Conservation (phyloP, 2,797 vertebrate species). For the Kryptolebias ocellatus region DNA sequence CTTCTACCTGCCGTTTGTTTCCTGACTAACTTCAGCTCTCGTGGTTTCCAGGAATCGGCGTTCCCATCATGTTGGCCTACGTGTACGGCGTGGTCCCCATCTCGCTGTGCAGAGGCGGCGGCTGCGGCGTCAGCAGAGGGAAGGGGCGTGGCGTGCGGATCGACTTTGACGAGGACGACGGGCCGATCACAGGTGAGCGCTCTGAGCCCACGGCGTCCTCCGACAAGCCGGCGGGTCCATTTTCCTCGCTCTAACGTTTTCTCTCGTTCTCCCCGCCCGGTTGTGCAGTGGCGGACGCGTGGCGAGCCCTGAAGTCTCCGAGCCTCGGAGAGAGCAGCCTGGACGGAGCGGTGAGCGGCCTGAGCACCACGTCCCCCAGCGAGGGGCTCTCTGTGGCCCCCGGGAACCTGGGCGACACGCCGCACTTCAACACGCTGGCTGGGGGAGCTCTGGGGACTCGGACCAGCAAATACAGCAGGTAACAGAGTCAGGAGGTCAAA, state of each 20-base stretch:
- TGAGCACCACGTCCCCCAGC: slow-evolving; percentile 92
- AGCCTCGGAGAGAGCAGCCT: slow-evolving; percentile 97
- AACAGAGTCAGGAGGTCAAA: not conserved
- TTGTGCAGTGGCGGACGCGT: slow-evolving; percentile 87
- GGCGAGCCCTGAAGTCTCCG: slow-evolving; percentile 96
- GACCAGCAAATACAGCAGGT: slow-evolving; percentile 92
- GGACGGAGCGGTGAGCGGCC: slow-evolving; percentile 91
- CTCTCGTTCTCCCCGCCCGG: not conserved
- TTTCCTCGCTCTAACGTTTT: not conserved
- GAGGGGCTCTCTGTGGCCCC: slow-evolving; percentile 87
- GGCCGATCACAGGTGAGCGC: slow-evolving; percentile 93
- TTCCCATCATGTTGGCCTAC: slow-evolving; percentile 98
- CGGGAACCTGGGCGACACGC: slow-evolving; percentile 87
- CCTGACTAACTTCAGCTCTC: not conserved
- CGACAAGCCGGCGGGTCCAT: not conserved
- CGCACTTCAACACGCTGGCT: slow-evolving; percentile 92
- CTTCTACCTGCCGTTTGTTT: too few species aligned
- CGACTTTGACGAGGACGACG: slow-evolving; percentile 97
- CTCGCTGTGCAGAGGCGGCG: slow-evolving; percentile 95
- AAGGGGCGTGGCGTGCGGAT: slow-evolving; percentile 96
- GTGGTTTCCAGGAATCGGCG: slow-evolving; percentile 88
- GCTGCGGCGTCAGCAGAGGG: slow-evolving; percentile 95
- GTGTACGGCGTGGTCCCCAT: slow-evolving; percentile 98
- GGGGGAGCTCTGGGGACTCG: slow-evolving; percentile 89
- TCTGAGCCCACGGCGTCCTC: not conserved